Base-by-base conservation (phyloP, 1,140 invertebrate species). In the Cardiocondyla obscurior region DNA sequence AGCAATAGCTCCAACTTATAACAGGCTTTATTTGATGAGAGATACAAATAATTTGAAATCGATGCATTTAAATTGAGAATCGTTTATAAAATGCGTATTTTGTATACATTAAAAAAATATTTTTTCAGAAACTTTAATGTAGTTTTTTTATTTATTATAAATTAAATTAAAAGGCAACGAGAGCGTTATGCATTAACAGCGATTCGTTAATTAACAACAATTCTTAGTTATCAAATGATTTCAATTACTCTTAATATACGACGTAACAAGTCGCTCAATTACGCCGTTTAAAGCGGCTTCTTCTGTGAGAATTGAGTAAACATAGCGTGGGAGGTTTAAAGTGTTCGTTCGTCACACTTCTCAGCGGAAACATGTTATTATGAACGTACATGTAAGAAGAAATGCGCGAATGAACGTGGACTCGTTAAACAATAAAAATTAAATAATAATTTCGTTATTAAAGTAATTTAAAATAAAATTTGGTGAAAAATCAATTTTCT, bases 261-360 rank as follows among this genome's bases (percentile, higher is more conserved):
- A 3, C 10, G 12, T 39, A 22, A 58, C 36, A 22, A 73, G 14
- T 42, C 16, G n/a, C 6, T 10, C 5, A 30, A 72, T 72, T 55
- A 72, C 0, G 10, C 19, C 19, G 12, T 73, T 19, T 46, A 6
- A 33, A 28, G 69, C 33, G 14, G 14, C 0, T 72, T 33, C 51
- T 72, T 53, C n/a, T 12, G 6, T 2, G 19, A 36, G 4, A 77
- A 65, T 65, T 77, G 42, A 65, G 39, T 65, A 77, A 77, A 77
- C 42, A 49, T 51, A 12, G 14, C 2, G 73, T 76, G 22, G 58
- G 58, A n/a, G 73, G 30, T 46, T 65, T 77, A 77, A 62, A 77
- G 39, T 36, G 44, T 36, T 7, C 28, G 12, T 58, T 73, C 33
- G 14, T 73, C 30, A 72, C 33, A 46, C 22, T 64, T 12, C 42